phyloP scores from a whole-genome alignment of 2,888 invertebrate species.

The Macaria liturata region DNA sequence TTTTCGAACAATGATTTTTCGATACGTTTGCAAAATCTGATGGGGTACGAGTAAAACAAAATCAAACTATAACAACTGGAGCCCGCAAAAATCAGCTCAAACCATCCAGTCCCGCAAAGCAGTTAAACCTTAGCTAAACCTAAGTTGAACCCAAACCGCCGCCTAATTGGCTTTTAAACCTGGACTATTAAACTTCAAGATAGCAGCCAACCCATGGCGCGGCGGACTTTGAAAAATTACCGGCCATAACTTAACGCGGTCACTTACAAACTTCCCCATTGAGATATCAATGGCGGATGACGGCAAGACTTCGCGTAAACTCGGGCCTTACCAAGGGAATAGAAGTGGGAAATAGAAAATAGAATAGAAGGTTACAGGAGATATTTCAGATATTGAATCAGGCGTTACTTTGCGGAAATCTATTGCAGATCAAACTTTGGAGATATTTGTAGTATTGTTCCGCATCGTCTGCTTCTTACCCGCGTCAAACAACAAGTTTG shows the following conservation, averaged over 20 bases:
- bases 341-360: no score
- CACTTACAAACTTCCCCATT: constrained; percentile 81
- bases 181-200: constrained; percentile 65
- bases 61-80: not conserved
- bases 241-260: constrained; percentile 75
- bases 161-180: constrained; percentile 73
- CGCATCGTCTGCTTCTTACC: no score
- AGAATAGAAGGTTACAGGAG: no score
- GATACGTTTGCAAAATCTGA: no score
- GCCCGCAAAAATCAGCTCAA: constrained; percentile 2
- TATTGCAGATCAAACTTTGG: no score
- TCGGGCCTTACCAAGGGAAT: constrained; percentile 48
- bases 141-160: constrained; percentile 31
- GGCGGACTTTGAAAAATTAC: constrained; percentile 76
- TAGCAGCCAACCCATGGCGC: constrained; percentile 55
- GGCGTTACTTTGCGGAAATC: no score
- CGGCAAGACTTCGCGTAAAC: constrained; percentile 64
- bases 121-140: no score
- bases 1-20: no score
- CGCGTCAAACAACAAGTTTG: no score
- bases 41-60: no score
- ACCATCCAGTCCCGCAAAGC: constrained; percentile 5
- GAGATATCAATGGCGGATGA: constrained; percentile 81
- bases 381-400: no score
- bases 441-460: no score